These are phyloP conservation scores for Julus scanicus DNA, from an alignment of 2,888 invertebrate species.

Conservation along the genomic window DNA sequence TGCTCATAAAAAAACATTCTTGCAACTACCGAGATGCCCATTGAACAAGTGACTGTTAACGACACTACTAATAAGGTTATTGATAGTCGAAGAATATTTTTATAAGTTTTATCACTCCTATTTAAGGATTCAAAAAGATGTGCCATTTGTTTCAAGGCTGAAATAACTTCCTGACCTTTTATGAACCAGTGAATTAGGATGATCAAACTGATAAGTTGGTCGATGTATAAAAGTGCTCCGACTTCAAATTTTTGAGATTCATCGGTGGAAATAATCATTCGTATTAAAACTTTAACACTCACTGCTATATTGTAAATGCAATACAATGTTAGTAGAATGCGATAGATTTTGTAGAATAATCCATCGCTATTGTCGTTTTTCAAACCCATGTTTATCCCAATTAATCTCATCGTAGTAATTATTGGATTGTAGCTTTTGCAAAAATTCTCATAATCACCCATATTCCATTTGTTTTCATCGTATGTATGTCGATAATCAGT, in stretches of 20 bases:
- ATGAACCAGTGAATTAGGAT: neutral
- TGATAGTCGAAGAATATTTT: neutral
- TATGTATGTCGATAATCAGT: neutral
- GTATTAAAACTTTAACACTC: neutral
- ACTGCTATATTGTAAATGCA: neutral
- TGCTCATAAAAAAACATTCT: neutral
- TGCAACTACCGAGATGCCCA: neutral
- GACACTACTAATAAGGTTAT: neutral
- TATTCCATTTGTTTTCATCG: neutral
- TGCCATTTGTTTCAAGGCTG: neutral
- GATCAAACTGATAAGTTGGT: neutral
- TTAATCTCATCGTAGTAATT: neutral
- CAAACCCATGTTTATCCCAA: neutral
- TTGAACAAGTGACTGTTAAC: neutral
- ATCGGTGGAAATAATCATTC: neutral
- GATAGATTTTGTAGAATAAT: neutral
- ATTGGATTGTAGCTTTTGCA: neutral
- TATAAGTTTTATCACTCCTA: neutral
- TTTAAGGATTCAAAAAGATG: neutral
- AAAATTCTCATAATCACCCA: neutral
- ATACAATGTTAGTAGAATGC: neutral
- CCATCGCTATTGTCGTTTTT: neutral
- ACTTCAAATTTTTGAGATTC: neutral
- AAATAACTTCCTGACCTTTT: neutral
- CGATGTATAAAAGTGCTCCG: neutral